Evolutionary conservation across 2,888 invertebrate genomes (phyloP).

Genomic region (Hesperia comma): DNA sequence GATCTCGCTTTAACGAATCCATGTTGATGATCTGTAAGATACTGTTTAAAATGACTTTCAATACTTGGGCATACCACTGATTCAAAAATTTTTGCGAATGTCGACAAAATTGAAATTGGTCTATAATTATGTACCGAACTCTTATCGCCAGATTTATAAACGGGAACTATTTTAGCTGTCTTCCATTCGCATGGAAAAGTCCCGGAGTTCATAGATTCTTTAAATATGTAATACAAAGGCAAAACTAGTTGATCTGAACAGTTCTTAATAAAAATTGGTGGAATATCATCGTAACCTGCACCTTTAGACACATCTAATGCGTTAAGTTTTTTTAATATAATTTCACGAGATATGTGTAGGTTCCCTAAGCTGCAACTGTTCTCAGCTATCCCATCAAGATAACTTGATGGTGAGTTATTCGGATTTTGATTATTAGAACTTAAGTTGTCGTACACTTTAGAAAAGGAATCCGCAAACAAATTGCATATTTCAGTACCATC

Average conservation of each 20-base stretch:
- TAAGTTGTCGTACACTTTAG: background rate
- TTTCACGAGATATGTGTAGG: background rate
- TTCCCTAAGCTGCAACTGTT: background rate
- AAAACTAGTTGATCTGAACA: background rate
- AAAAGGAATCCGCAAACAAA: background rate
- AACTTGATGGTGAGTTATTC: background rate
- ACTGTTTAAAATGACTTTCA: constrained; percentile 20
- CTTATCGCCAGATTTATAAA: constrained; percentile 12
- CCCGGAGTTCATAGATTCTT: constrained; percentile 16
- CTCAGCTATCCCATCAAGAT: background rate
- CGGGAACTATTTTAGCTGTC: constrained; percentile 15
- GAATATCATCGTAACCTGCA: constrained; percentile 11
- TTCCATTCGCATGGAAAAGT: constrained; percentile 14
- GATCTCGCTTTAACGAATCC: constrained; percentile 3
- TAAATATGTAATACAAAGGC: constrained; percentile 16
- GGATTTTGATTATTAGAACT: background rate
- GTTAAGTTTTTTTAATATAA: background rate
- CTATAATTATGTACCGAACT: constrained; percentile 14
- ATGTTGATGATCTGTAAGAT: constrained; percentile 14
- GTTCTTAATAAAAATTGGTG: constrained; percentile 13
- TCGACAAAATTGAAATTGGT: background rate
- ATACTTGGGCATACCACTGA: constrained; percentile 24
- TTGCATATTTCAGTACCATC: constrained; percentile 12
- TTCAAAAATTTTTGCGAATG: constrained; percentile 36
- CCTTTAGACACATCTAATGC: constrained; percentile 5